Evolutionary conservation across 2,113 vertebrate species (phyloP).

Genomic region (Clarias magur): DNA sequence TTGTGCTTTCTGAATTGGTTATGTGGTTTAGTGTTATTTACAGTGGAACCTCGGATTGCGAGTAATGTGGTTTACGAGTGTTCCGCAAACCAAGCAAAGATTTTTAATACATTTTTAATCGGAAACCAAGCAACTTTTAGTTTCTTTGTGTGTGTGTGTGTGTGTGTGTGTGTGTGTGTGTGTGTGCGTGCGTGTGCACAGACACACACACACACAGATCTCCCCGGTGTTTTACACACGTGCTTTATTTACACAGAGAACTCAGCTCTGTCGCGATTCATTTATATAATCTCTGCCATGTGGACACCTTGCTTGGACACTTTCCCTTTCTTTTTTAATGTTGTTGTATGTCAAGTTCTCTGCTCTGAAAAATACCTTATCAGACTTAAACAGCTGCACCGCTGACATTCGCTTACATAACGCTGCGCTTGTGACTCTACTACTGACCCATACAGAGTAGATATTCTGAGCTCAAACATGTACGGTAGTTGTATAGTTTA

Average conservation of each 20-base stretch:
- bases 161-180: too few species aligned
- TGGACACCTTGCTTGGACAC: not conserved
- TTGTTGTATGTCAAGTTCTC: slow-evolving; percentile 28
- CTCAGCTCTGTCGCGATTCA: not conserved
- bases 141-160: too few species aligned
- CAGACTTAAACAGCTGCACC: slow-evolving; percentile 38
- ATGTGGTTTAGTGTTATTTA: not conserved
- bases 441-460: not conserved
- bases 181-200: too few species aligned
- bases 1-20: not conserved
- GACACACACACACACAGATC: too few species aligned
- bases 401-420: not conserved
- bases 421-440: not conserved
- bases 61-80: too few species aligned
- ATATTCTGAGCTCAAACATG: not conserved
- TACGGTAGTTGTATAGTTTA: too few species aligned
- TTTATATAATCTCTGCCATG: not conserved
- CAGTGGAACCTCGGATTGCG: too few species aligned
- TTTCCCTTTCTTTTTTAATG: not conserved
- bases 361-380: slow-evolving; percentile 53
- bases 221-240: too few species aligned
- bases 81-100: too few species aligned
- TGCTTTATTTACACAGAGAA: too few species aligned
- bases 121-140: too few species aligned
- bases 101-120: not conserved